Percentiles rank a stretch among this genome's conserved stretches.
phyloP scores from a whole-genome alignment of 2,113 vertebrate species.

The Atrichornis clamosus region DNA sequence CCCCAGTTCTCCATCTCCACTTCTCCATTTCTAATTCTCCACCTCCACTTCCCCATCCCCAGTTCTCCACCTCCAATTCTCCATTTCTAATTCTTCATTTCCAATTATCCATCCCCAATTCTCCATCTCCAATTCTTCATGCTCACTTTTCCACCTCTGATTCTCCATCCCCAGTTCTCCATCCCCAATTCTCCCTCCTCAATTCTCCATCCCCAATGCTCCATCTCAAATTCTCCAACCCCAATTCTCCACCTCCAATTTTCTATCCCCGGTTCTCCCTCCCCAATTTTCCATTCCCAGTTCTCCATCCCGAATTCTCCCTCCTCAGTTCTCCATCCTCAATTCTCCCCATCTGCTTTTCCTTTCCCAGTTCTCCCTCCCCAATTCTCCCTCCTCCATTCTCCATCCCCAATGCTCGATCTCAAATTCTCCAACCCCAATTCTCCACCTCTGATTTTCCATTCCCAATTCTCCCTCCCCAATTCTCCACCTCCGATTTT shows the following conservation, averaged over 20 bases:
- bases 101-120: neutral
- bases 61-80: neutral
- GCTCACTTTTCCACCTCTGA: rapidly evolving
- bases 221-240: no score
- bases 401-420: no score
- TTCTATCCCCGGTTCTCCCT: rapidly evolving
- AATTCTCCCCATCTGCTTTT: neutral
- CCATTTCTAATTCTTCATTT: rapidly evolving
- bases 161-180: neutral
- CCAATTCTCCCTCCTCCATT: neutral
- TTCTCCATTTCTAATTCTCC: neutral
- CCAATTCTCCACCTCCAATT: no score
- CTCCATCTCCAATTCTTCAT: no score
- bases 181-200: neutral
- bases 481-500: neutral
- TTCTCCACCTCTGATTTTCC: no score
- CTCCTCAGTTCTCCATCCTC: rapidly evolving
- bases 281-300: no score
- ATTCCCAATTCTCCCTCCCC: neutral
- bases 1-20: neutral
- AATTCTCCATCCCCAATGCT: no score
- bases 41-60: rapidly evolving
- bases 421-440: neutral
- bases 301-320: neutral
- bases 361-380: rapidly evolving